phyloP scores from a whole-genome alignment of 1,140 invertebrate genomes.

The Saccostrea glomerata region DNA sequence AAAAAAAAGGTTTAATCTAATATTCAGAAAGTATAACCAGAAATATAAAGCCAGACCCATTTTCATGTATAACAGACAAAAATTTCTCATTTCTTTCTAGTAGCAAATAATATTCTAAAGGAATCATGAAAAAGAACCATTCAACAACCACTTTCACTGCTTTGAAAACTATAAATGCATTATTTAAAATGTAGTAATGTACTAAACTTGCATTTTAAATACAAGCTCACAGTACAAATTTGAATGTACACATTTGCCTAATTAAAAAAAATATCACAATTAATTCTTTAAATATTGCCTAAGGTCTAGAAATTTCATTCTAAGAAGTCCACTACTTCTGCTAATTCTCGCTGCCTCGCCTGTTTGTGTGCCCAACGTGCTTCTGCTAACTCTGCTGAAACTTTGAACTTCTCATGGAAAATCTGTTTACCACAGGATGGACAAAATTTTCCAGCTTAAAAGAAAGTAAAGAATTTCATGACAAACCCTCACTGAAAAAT shows the following conservation, averaged over 20 bases:
- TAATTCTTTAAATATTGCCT: conserved; percentile 8
- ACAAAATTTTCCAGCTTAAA: conserved; percentile 84
- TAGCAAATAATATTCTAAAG: no score
- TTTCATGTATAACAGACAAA: no score
- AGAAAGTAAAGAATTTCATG: not conserved
- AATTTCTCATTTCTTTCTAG: no score
- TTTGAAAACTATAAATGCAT: not conserved
- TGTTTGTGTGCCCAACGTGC: conserved; percentile 89
- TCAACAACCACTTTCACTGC: no score
- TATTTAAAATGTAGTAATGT: not conserved
- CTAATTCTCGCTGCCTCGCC: conserved; percentile 86
- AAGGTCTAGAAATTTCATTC: conserved; percentile 55
- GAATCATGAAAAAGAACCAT: no score
- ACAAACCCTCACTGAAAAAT: no score
- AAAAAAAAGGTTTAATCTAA: no score
- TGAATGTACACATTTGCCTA: not conserved
- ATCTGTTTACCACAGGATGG: conserved; percentile 84
- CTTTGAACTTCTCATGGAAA: conserved; percentile 88
- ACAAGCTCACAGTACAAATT: not conserved
- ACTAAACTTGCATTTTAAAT: not conserved
- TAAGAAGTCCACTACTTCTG: conserved; percentile 85
- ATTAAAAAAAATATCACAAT: conserved; percentile 17
- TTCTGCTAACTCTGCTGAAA: conserved; percentile 86
- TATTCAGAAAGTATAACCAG: no score
- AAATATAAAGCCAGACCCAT: no score